These are phyloP conservation scores for Antennarius maculatus DNA, from an alignment of 2,797 vertebrate species.

Conservation along the genomic window DNA sequence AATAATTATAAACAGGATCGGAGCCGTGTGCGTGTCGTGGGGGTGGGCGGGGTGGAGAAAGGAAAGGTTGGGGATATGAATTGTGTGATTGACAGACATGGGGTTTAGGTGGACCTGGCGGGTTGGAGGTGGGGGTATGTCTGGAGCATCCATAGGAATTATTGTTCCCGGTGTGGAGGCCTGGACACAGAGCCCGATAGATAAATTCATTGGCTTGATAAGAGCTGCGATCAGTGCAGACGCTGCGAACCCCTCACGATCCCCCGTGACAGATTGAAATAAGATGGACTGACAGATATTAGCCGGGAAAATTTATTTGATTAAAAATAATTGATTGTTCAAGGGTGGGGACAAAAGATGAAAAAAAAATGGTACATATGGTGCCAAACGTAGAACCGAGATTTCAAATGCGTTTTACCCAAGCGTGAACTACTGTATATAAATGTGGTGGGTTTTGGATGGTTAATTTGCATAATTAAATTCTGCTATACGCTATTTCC, in stretches of 20 bases:
- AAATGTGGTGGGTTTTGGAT: slow-evolving; percentile 40
- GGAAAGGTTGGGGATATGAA: slow-evolving; percentile 72
- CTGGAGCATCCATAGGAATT: slow-evolving; percentile 78
- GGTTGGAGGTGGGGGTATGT: slow-evolving; percentile 70
- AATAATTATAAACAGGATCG: slow-evolving; percentile 75
- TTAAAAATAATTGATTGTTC: not conserved
- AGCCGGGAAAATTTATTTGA: slow-evolving; percentile 19
- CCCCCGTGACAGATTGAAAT: slow-evolving; percentile 67
- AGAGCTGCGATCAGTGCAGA: slow-evolving; percentile 67
- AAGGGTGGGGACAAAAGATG: not conserved
- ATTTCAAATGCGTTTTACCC: slow-evolving; percentile 43
- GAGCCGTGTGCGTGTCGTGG: slow-evolving; percentile 71
- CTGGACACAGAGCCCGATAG: slow-evolving; percentile 60
- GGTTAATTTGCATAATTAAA: slow-evolving; percentile 67
- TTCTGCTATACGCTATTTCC: not conserved
- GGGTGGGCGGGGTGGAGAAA: slow-evolving; percentile 78
- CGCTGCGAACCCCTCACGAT: slow-evolving; percentile 61
- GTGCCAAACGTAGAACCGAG: slow-evolving; percentile 18
- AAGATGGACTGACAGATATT: slow-evolving; percentile 56
- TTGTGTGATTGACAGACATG: slow-evolving; percentile 84
- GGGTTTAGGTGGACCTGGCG: slow-evolving; percentile 75
- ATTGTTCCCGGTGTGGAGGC: slow-evolving; percentile 76
- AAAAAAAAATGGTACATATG: slow-evolving; percentile 4
- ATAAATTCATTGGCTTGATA: slow-evolving; percentile 65
- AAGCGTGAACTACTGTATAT: slow-evolving; percentile 50